Evolutionary conservation across 2,888 invertebrate species (phyloP), one percentile per base, ranked within the genome.

Genomic region (Ommatoiulus sabulosus): DNA sequence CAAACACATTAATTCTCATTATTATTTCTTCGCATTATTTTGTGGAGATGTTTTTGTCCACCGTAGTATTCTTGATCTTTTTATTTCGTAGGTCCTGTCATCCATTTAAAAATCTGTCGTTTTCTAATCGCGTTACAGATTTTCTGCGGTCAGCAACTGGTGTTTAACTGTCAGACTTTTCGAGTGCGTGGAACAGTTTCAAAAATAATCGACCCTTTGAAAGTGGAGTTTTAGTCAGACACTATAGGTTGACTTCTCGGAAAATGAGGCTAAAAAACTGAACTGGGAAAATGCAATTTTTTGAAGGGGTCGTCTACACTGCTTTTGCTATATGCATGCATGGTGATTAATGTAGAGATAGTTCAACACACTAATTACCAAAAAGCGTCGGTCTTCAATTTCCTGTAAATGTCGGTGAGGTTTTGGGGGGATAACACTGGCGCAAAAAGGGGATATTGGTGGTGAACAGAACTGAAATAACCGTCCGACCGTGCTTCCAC

Each of bases 401-500:
- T 80, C 80, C 80, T 80, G 80, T 35, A 80, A 80, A 80, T 35
- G 80, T 80, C 80, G 80, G 72, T 72, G 20, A 72, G 72, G 72
- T 24, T 72, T 52, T 52, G 52, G 80, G 80, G 63, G 80, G 24
- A 80, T 35, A 80, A 35, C 80, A 80, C 7, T 35, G 24, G 80
- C 3, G 80, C 80, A 80, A 80, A 80, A 80, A 80, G 80, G 80
- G 80, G 20, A 80, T 80, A 80, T 80, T 72, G 72, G 72, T n/a
- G 57, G 57, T n/a, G 80, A 80, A 80, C 80, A 80, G 80, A 80
- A 35, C 80, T 80, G 80, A 80, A 80, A 80, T 80, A 80, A 80
- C 80, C 80, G 80, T 80, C 80, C 80, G 80, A 80, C 80, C 80
- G 80, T 80, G 80, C 35, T 80, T 80, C 80, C 80, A 80, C 80